These are phyloP conservation scores for Ectemnius continuus DNA, from an alignment of 2,888 invertebrate genomes.

Conservation along the genomic window DNA sequence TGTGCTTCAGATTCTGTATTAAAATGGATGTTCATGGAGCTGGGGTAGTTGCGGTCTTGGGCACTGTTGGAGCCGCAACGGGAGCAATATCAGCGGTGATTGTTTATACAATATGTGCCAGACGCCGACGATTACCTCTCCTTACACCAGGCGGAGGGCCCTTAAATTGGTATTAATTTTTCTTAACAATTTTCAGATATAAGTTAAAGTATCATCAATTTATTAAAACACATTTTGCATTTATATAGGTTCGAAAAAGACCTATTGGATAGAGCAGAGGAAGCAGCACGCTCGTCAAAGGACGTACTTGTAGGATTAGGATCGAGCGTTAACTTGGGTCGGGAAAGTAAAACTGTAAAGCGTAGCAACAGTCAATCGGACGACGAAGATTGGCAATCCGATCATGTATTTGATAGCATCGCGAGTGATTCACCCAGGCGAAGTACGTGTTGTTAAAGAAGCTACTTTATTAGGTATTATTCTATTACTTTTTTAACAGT, in stretches of 20 bases:
- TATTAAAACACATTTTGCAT: background rate
- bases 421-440: conserved; percentile 52
- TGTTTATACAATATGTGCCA: conserved; percentile 69
- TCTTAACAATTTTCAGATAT: background rate
- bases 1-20: conserved; percentile 23
- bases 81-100: conserved; percentile 71
- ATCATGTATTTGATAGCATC: conserved; percentile 51
- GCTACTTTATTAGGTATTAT: conserved; percentile 4
- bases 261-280: conserved; percentile 68
- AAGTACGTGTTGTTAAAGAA: conserved; percentile 25
- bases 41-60: conserved; percentile 68
- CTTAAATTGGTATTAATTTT: conserved; percentile 66
- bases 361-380: conserved; percentile 56
- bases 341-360: conserved; percentile 51
- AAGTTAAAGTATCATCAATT: background rate
- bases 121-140: conserved; percentile 63
- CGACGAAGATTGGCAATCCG: conserved; percentile 66
- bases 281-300: conserved; percentile 62
- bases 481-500: conserved; percentile 44
- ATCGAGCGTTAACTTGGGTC: conserved; percentile 44
- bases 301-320: conserved; percentile 60
- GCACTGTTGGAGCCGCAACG: conserved; percentile 69
- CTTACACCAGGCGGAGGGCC: conserved; percentile 63
- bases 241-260: conserved; percentile 70
- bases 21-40: conserved; percentile 69